Percentiles rank a stretch among this genome's conserved stretches.
These are phyloP conservation scores for Drosophila orosa DNA, from an alignment of 1,140 invertebrate species.

Conservation along the genomic window DNA sequence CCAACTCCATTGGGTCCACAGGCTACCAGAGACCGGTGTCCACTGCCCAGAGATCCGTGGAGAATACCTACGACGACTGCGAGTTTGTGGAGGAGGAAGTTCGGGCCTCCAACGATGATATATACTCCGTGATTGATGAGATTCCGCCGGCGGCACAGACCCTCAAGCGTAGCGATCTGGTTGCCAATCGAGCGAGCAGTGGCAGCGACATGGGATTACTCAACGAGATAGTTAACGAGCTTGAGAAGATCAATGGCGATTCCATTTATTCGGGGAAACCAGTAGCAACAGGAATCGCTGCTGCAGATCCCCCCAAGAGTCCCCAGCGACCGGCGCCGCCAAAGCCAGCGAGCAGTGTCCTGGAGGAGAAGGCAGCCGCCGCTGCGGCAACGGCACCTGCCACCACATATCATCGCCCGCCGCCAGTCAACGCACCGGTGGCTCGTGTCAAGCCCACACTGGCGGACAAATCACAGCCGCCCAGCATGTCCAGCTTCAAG, in stretches of 20 bases:
- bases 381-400: conserved; percentile 65
- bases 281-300: conserved; percentile 68
- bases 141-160: conserved; percentile 84
- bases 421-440: conserved; percentile 87
- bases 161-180: conserved; percentile 76
- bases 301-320: conserved; percentile 43
- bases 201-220: conserved; percentile 88
- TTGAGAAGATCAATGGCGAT: conserved; percentile 91
- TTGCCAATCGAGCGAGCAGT: conserved; percentile 82
- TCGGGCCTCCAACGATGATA: conserved; percentile 88
- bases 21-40: conserved; percentile 84
- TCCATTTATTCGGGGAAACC: conserved; percentile 92
- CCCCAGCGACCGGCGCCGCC: conserved; percentile 80
- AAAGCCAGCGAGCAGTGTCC: conserved; percentile 56
- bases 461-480: conserved; percentile 81
- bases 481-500: conserved; percentile 81
- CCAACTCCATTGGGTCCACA: conserved; percentile 73
- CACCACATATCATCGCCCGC: conserved; percentile 90
- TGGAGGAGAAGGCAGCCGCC: conserved; percentile 47
- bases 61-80: conserved; percentile 90
- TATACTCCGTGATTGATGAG: conserved; percentile 94
- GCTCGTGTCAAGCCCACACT: conserved; percentile 88
- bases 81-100: conserved; percentile 86
- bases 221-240: conserved; percentile 93
- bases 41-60: conserved; percentile 80